Evolutionary conservation across 2,113 vertebrate species (phyloP).

Genomic region (Sisor rabdophorus): DNA sequence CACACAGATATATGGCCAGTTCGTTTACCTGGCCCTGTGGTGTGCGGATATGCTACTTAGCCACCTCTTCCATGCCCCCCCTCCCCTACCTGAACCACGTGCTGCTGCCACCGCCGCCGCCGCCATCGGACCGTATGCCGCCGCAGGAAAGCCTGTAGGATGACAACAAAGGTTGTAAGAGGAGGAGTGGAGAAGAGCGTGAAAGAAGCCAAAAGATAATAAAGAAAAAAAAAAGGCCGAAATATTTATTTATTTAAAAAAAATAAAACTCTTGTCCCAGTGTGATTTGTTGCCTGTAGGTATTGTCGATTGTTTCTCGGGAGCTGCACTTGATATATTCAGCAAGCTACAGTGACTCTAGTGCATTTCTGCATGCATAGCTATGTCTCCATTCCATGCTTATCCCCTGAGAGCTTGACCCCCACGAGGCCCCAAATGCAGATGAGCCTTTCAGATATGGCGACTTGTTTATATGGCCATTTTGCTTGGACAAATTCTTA

Average conservation of each 20-base stretch:
- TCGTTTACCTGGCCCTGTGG: conserved; percentile 77
- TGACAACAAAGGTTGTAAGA: neutral
- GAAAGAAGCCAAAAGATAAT: neutral
- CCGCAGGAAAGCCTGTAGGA: conserved; percentile 76
- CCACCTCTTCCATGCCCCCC: conserved; percentile 71
- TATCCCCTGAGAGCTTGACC: conserved; percentile 38
- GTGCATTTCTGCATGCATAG: conserved; percentile 44
- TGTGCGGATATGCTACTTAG: conserved; percentile 73
- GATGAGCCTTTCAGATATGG: conserved; percentile 30
- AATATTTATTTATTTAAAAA: neutral
- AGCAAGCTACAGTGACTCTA: conserved; percentile 35
- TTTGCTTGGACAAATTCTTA: conserved; percentile 34
- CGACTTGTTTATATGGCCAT: conserved; percentile 26
- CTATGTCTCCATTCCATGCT: conserved; percentile 27
- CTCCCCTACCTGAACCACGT: conserved; percentile 87
- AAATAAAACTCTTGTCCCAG: conserved; percentile 20
- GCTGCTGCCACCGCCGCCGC: conserved; percentile 79
- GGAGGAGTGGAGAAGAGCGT: neutral
- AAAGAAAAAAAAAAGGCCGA: conserved; percentile 15
- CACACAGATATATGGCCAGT: conserved; percentile 76
- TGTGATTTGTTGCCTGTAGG: conserved; percentile 28
- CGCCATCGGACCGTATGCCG: conserved; percentile 83
- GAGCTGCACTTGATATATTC: conserved; percentile 15
- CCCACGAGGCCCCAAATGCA: conserved; percentile 23
- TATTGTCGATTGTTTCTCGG: conserved; percentile 13